Evolutionary conservation across 2,113 vertebrate genomes (phyloP).

Genomic region (Toxotes jaculatrix): DNA sequence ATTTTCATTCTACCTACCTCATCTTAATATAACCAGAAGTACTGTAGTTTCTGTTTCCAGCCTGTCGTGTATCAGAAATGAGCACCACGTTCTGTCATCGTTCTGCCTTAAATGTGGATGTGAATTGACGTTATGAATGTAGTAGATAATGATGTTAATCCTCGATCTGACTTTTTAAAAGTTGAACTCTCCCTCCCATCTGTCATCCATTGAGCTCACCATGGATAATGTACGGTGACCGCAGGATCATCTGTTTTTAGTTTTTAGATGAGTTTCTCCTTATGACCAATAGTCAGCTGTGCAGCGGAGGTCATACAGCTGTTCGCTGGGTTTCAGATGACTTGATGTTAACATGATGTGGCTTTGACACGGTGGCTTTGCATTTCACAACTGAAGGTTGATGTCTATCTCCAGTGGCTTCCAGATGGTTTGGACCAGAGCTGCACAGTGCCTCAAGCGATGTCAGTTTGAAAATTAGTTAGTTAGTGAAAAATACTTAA

Average conservation of each 20-base stretch:
- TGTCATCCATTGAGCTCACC: slow-evolving; percentile 43
- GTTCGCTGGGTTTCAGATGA: slow-evolving; percentile 42
- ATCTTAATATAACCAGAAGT: slow-evolving; percentile 23
- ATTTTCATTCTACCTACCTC: slow-evolving; percentile 30
- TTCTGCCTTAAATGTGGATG: not conserved
- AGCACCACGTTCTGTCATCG: slow-evolving; percentile 13
- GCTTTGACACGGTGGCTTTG: slow-evolving; percentile 51
- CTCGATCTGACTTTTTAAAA: slow-evolving; percentile 55
- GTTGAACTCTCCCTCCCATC: slow-evolving; percentile 44
- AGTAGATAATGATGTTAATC: slow-evolving; percentile 39
- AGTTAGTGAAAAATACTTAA: not conserved
- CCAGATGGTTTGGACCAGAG: slow-evolving; percentile 27
- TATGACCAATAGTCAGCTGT: slow-evolving; percentile 42
- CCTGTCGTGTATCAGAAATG: slow-evolving; percentile 4
- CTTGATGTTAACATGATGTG: slow-evolving; percentile 39
- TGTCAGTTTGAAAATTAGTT: too few species aligned
- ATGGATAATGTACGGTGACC: slow-evolving; percentile 34
- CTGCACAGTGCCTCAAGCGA: not conserved
- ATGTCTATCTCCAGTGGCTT: slow-evolving; percentile 29
- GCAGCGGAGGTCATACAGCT: slow-evolving; percentile 33
- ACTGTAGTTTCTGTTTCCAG: not conserved
- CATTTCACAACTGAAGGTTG: slow-evolving; percentile 31
- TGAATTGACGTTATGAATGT: slow-evolving; percentile 21
- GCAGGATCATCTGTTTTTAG: slow-evolving; percentile 54
- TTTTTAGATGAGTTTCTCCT: slow-evolving; percentile 38